phyloP scores from a whole-genome alignment of 1,140 invertebrate species.

The Polypedilum pembai region DNA sequence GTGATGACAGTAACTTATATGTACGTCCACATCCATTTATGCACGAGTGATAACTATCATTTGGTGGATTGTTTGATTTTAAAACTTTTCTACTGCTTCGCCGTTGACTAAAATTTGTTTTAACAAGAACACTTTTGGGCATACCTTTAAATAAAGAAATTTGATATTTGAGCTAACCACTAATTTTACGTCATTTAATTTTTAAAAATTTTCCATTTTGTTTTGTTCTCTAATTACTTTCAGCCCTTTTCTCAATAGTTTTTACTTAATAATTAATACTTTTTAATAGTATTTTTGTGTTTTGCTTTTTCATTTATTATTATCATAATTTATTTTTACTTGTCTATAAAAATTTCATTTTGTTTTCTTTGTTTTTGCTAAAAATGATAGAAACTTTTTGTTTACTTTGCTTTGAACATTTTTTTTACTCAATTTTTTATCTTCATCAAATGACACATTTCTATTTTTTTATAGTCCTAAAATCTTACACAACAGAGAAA shows the following conservation, averaged over 20 bases:
- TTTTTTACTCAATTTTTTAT: too few relatives aligned
- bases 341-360: too few relatives aligned
- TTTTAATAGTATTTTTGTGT: constrained; percentile 3
- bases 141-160: constrained; percentile 9
- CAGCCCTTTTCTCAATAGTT: not conserved
- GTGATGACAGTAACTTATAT: constrained; percentile 49
- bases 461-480: too few relatives aligned
- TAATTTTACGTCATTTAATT: too few relatives aligned
- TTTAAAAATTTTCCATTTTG: not conserved
- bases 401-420: too few relatives aligned
- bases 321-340: not conserved
- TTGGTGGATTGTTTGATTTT: not conserved
- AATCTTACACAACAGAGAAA: too few relatives aligned
- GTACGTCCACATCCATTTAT: constrained; percentile 50
- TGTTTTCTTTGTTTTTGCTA: too few relatives aligned
- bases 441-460: too few relatives aligned
- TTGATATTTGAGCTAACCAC: not conserved
- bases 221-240: not conserved
- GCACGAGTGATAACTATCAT: constrained; percentile 45
- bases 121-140: constrained; percentile 11
- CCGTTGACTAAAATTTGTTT: not conserved
- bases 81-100: not conserved
- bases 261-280: not conserved
- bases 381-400: too few relatives aligned
- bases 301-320: not conserved